phyloP scores from a whole-genome alignment of 2,888 invertebrate species.

The Bembecia ichneumoniformis region DNA sequence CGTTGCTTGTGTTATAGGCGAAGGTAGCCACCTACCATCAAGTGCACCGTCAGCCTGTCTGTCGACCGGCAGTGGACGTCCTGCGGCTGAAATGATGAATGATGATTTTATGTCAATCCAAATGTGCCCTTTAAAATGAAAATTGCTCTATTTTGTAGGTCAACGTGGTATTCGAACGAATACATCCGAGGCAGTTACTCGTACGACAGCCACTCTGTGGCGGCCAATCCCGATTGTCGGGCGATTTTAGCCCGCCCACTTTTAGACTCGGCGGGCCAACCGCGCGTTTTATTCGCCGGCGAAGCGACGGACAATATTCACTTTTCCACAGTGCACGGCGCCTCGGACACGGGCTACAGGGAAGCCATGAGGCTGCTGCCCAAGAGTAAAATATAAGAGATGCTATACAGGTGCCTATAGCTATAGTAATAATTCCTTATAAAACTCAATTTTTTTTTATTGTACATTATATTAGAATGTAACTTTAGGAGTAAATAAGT shows the following conservation, averaged over 20 bases:
- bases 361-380: slow-evolving; percentile 66
- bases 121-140: too few relatives aligned
- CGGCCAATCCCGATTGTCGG: slow-evolving; percentile 59
- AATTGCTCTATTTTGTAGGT: slow-evolving; percentile 46
- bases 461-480: too few relatives aligned
- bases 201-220: slow-evolving; percentile 68
- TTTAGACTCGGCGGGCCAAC: slow-evolving; percentile 42
- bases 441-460: too few relatives aligned
- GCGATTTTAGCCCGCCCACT: slow-evolving; percentile 73
- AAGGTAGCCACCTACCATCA: too few relatives aligned
- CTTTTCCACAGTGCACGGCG: slow-evolving; percentile 82
- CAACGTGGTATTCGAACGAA: slow-evolving; percentile 79
- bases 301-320: slow-evolving; percentile 70
- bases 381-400: slow-evolving; percentile 2
- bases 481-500: too few relatives aligned
- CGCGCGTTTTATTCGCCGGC: slow-evolving; percentile 73
- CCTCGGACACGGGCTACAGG: slow-evolving; percentile 76
- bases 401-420: too few relatives aligned
- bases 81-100: too few relatives aligned
- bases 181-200: slow-evolving; percentile 81
- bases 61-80: too few relatives aligned
- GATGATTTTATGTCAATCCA: too few relatives aligned
- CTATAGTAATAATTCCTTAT: too few relatives aligned
- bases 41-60: too few relatives aligned
- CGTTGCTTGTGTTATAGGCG: too few relatives aligned